These are phyloP conservation scores for Brachyhypopomus gauderio DNA, from an alignment of 2,113 vertebrate genomes.

Conservation along the genomic window DNA sequence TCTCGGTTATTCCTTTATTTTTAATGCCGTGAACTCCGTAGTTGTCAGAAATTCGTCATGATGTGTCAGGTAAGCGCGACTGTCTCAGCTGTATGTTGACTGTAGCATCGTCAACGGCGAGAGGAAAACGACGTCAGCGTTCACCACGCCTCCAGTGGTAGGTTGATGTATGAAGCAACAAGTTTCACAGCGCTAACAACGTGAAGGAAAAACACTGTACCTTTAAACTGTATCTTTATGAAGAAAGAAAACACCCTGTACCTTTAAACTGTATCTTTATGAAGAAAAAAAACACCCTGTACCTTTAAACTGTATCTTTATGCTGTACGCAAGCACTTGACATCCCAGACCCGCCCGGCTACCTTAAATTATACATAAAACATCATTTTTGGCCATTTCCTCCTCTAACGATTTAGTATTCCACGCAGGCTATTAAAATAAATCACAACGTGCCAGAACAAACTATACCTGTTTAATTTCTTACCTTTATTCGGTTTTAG, in stretches of 20 bases:
- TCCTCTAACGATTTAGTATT: too few species aligned
- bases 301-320: too few species aligned
- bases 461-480: neutral
- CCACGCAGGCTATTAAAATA: too few species aligned
- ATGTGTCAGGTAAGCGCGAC: too few species aligned
- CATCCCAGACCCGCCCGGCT: neutral
- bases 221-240: neutral
- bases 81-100: too few species aligned
- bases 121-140: neutral
- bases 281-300: neutral
- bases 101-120: neutral
- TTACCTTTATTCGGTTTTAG: conserved; percentile 19
- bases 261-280: neutral
- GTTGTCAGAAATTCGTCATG: neutral
- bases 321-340: conserved; percentile 1
- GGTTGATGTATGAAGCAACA: conserved; percentile 6
- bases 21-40: neutral
- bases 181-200: neutral
- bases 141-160: neutral
- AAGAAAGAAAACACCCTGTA: too few species aligned
- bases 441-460: too few species aligned
- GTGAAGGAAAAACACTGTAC: too few species aligned
- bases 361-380: neutral
- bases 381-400: too few species aligned
- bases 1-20: too few species aligned